Conservation (phyloP, 2,797 vertebrate genomes). For the Ptychadena robeensis region DNA sequence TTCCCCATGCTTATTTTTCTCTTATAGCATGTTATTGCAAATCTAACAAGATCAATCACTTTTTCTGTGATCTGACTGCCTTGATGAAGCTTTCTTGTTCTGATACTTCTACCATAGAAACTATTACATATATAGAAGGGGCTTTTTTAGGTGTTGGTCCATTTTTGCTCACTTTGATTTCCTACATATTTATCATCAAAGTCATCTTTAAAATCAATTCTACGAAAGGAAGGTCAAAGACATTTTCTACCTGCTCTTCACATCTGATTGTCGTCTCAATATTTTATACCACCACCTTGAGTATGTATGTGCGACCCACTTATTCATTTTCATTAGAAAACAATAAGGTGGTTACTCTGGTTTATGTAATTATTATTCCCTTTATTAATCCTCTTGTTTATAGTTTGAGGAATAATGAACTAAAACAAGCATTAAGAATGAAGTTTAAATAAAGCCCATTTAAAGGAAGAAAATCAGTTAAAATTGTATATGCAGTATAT, state of each 20-base stretch:
- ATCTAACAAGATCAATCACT: conserved; percentile 12
- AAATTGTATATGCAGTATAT: background rate
- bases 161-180: conserved; percentile 2
- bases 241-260: conserved; percentile 45
- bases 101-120: background rate
- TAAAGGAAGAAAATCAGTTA: background rate
- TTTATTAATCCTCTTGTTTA: conserved; percentile 17
- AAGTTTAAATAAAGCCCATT: background rate
- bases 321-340: background rate
- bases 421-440: background rate
- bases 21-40: conserved; percentile 7
- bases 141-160: background rate
- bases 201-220: conserved; percentile 16
- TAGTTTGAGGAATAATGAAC: conserved; percentile 14
- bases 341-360: conserved; percentile 9
- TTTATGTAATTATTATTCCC: background rate
- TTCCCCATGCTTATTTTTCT: background rate
- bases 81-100: conserved; percentile 52
- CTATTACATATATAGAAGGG: conserved; percentile 7
- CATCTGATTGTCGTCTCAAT: conserved; percentile 31
- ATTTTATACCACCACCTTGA: conserved; percentile 9
- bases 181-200: conserved; percentile 20
- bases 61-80: conserved; percentile 45
- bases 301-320: conserved; percentile 22
- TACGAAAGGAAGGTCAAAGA: conserved; percentile 4